Conservation (phyloP, 1,140 invertebrate genomes). For the Ctenoplectra terminalis region DNA sequence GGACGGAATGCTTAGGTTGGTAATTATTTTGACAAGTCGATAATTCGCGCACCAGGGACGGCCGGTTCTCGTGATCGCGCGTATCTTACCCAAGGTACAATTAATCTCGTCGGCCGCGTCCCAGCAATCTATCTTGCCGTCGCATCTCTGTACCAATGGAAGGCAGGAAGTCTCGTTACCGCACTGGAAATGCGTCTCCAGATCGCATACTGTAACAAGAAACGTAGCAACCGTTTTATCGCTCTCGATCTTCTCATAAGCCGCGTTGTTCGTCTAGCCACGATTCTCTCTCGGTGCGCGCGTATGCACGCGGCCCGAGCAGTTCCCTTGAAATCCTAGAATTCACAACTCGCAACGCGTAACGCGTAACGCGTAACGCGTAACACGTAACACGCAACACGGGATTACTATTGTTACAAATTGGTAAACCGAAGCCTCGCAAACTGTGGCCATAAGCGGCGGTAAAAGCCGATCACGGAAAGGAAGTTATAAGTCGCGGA, state of each 20-base stretch:
- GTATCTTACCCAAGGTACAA: slow-evolving; percentile 86
- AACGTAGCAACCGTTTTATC: neutral
- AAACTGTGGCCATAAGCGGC: slow-evolving; percentile 63
- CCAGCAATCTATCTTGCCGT: slow-evolving; percentile 91
- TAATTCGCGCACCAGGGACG: slow-evolving; percentile 1
- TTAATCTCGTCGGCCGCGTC: slow-evolving; percentile 91
- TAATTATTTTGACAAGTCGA: slow-evolving; percentile 14
- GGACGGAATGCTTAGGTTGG: neutral
- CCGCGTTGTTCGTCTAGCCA: neutral
- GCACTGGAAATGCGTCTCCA: slow-evolving; percentile 89
- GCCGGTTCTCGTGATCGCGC: neutral
- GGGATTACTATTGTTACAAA: slow-evolving; percentile 49
- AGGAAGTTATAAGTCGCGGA: slow-evolving; percentile 53
- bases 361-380: no score
- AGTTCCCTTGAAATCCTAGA: no score
- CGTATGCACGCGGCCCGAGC: no score
- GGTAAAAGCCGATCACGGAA: slow-evolving; percentile 74
- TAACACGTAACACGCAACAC: no score
- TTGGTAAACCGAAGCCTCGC: slow-evolving; percentile 70
- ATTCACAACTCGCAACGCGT: no score
- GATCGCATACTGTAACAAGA: slow-evolving; percentile 86
- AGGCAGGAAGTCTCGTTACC: slow-evolving; percentile 90
- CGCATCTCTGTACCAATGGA: slow-evolving; percentile 86
- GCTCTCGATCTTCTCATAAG: neutral
- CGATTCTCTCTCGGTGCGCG: no score